Conservation (phyloP, 1,140 invertebrate species). For the Teleogryllus occipitalis region DNA sequence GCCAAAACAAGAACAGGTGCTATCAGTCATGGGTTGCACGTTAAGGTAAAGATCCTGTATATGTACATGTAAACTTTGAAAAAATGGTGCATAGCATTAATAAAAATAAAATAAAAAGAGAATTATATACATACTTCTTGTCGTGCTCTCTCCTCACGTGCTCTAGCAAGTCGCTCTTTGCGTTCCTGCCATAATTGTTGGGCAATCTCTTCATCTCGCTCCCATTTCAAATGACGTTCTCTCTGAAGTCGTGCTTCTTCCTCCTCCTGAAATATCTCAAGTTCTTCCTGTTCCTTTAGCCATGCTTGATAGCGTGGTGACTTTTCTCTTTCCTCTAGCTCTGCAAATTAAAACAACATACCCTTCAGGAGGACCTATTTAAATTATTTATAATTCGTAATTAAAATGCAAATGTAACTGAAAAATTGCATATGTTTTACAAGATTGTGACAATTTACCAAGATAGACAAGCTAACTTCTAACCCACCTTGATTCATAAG, state of each 20-base stretch:
- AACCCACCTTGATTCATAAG: conserved; percentile 25
- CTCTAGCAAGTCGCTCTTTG: conserved; percentile 41
- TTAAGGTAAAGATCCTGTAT: too few relatives aligned
- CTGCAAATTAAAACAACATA: conserved; percentile 27
- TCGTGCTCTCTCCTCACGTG: conserved; percentile 39
- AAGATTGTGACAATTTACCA: not conserved
- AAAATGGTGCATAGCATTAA: not conserved
- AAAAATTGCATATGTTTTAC: not conserved
- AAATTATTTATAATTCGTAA: not conserved
- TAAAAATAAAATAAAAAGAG: conserved; percentile 7
- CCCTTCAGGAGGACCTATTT: not conserved
- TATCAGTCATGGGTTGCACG: too few relatives aligned
- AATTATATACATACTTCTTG: conserved; percentile 35
- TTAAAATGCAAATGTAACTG: not conserved
- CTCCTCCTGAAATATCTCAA: conserved; percentile 36
- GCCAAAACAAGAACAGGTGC: too few relatives aligned
- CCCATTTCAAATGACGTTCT: conserved; percentile 42
- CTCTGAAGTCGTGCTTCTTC: conserved; percentile 37
- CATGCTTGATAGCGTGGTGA: conserved; percentile 40
- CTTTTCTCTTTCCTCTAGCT: conserved; percentile 27
- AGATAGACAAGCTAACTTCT: not conserved
- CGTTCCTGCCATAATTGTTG: conserved; percentile 44
- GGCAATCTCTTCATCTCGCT: conserved; percentile 38
- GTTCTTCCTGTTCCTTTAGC: conserved; percentile 34
- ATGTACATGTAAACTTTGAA: not conserved